These are phyloP conservation scores for Spilosoma lubricipeda DNA, from an alignment of 2,888 invertebrate genomes.

Conservation along the genomic window DNA sequence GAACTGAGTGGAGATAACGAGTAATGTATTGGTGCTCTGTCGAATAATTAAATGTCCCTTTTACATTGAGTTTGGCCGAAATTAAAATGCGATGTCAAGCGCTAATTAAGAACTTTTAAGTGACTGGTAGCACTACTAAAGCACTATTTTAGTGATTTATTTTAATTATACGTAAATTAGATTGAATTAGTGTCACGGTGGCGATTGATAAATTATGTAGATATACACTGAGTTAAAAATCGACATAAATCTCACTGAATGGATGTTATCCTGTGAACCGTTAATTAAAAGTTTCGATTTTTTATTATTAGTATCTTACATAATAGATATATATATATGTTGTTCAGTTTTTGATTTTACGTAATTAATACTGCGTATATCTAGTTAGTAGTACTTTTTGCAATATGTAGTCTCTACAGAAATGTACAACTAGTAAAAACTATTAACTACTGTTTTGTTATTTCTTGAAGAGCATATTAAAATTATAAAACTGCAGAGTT, in stretches of 20 bases:
- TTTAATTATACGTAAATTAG: constrained; percentile 14
- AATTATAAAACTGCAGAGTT: no score
- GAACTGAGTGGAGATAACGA: constrained; percentile 73
- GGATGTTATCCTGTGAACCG: not conserved
- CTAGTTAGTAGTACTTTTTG: no score
- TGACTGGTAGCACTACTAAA: constrained; percentile 36
- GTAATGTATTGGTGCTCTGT: constrained; percentile 78
- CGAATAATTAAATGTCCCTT: constrained; percentile 82
- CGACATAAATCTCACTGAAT: not conserved
- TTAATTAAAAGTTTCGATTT: no score
- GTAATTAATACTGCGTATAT: no score
- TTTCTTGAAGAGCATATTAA: no score
- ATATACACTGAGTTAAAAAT: not conserved
- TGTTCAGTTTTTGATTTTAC: no score
- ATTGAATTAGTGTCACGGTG: constrained; percentile 8
- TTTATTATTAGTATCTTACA: no score
- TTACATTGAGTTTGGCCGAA: constrained; percentile 66
- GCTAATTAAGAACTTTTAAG: constrained; percentile 71
- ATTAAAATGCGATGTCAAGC: constrained; percentile 64
- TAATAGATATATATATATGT: no score
- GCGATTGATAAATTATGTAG: constrained; percentile 1
- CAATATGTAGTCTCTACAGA: no score
- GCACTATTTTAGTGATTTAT: constrained; percentile 15
- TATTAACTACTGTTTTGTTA: no score
- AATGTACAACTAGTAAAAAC: no score